Evolutionary conservation across 2,888 invertebrate genomes (phyloP).

Genomic region (Cephalotes varians): DNA sequence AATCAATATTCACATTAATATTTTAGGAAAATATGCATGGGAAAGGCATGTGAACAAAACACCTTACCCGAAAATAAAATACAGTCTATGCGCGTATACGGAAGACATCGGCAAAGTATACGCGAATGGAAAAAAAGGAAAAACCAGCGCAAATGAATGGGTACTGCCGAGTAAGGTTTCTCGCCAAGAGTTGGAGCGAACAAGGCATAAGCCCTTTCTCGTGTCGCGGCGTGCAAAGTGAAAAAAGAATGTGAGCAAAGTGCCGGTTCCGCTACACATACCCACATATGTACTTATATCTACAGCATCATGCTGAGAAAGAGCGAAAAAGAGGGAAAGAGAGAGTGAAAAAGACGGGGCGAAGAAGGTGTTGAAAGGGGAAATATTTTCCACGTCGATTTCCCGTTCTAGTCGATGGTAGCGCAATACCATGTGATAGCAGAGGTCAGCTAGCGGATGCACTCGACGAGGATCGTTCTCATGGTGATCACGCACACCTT

Average conservation of each 20-base stretch:
- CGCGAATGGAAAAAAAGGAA: slow-evolving; percentile 17
- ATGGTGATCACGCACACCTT: slow-evolving; percentile 51
- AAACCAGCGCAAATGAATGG: slow-evolving; percentile 69
- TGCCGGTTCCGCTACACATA: slow-evolving; percentile 43
- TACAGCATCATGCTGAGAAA: slow-evolving; percentile 20
- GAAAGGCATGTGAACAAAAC: neutral
- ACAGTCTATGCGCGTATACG: neutral
- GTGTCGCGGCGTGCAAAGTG: slow-evolving; percentile 67
- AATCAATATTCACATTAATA: slow-evolving; percentile 4
- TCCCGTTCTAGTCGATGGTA: slow-evolving; percentile 48
- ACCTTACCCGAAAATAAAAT: slow-evolving; percentile 29
- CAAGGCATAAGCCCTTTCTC: slow-evolving; percentile 73
- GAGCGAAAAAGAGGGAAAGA: slow-evolving; percentile 9
- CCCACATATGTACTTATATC: slow-evolving; percentile 38
- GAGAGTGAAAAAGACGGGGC: slow-evolving; percentile 13
- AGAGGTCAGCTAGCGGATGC: slow-evolving; percentile 51
- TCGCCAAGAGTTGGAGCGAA: slow-evolving; percentile 69
- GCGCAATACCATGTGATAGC: slow-evolving; percentile 48
- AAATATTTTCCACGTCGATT: slow-evolving; percentile 73
- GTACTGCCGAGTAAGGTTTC: slow-evolving; percentile 56
- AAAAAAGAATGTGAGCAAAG: slow-evolving; percentile 67
- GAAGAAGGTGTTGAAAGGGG: slow-evolving; percentile 48
- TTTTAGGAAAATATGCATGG: neutral
- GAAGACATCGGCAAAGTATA: slow-evolving; percentile 26
- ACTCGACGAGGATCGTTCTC: slow-evolving; percentile 49